These are phyloP conservation scores for Symphodus melops DNA, from an alignment of 2,113 vertebrate species.

Conservation along the genomic window DNA sequence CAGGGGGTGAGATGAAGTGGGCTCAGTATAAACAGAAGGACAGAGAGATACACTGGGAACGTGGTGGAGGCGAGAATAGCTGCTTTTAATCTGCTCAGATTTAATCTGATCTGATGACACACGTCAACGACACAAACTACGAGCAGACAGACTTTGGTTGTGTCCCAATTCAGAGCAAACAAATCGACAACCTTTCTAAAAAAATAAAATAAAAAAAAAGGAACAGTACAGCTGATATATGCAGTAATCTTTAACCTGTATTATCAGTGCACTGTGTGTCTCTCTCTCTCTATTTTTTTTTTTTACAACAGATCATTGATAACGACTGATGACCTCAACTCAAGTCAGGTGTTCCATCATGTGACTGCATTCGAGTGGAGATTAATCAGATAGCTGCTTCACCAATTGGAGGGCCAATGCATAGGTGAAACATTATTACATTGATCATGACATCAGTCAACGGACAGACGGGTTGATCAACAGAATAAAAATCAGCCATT, in stretches of 20 bases:
- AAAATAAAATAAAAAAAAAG: no score
- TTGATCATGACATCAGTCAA: no score
- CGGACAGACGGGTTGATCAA: neutral
- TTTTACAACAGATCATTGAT: slow-evolving; percentile 1
- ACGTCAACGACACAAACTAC: slow-evolving; percentile 21
- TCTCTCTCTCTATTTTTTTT: no score
- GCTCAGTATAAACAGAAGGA: slow-evolving; percentile 23
- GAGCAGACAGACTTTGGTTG: neutral
- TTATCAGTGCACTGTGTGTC: neutral
- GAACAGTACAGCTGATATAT: neutral
- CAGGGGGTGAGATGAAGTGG: slow-evolving; percentile 41
- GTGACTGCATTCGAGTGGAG: neutral
- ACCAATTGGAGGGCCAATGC: no score
- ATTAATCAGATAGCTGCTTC: neutral
- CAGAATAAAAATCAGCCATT: no score
- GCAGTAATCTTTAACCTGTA: neutral
- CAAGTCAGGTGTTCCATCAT: neutral
- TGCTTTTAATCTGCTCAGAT: slow-evolving; percentile 47
- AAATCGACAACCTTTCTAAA: no score
- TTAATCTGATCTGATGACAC: slow-evolving; percentile 20
- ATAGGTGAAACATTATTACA: no score
- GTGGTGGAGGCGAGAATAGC: slow-evolving; percentile 27
- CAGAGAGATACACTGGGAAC: slow-evolving; percentile 38
- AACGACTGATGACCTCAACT: neutral
- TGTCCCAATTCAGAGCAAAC: no score